phyloP scores from a whole-genome alignment of 2,113 vertebrate genomes.

The Paracyprichromis sp. region DNA sequence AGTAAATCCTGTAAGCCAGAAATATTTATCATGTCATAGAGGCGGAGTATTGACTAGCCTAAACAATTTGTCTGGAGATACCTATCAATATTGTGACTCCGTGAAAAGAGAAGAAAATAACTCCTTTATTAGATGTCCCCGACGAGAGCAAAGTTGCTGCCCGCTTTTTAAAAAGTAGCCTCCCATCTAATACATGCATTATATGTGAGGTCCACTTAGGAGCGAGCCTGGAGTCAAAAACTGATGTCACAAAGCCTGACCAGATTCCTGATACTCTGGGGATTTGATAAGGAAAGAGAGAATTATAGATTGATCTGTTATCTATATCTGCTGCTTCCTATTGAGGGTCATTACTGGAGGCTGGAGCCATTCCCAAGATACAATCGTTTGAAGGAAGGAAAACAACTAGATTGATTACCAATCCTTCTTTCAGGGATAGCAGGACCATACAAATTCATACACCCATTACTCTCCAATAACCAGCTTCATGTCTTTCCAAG shows the following conservation, averaged over 20 bases:
- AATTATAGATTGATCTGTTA: not conserved
- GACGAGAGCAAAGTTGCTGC: not conserved
- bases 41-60: not conserved
- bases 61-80: not conserved
- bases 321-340: not conserved
- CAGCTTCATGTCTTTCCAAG: not conserved
- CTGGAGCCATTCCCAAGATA: not conserved
- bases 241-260: not conserved
- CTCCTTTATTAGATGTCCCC: not conserved
- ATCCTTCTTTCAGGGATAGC: not conserved
- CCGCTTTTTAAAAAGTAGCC: not conserved
- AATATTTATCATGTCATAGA: not conserved
- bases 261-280: not conserved
- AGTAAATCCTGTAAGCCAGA: not conserved
- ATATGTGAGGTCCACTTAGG: not conserved
- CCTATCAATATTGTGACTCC: not conserved
- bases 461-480: not conserved
- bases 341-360: not conserved
- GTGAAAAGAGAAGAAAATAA: not conserved
- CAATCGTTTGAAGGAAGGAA: not conserved
- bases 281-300: not conserved
- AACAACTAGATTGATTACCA: constrained; percentile 1
- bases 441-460: not conserved
- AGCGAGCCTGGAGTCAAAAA: not conserved
- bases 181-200: not conserved